phyloP scores from a whole-genome alignment of 1,140 invertebrate species.

The Spodoptera litura region DNA sequence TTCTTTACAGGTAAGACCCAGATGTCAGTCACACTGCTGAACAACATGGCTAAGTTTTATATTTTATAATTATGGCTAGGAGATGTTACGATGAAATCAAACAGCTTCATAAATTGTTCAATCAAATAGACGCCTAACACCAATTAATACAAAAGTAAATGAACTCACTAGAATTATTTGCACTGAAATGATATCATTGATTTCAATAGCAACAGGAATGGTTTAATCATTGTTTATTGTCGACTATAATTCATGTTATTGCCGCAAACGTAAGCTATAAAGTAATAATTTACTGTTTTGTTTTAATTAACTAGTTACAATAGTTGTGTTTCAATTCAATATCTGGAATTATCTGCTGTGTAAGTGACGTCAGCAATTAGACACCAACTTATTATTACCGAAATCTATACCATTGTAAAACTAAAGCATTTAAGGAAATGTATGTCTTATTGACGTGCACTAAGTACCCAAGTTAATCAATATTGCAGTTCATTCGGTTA shows the following conservation, averaged over 20 bases:
- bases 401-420: no score
- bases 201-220: conserved; percentile 27
- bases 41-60: conserved; percentile 2
- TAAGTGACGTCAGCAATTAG: conserved; percentile 3
- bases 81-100: not conserved
- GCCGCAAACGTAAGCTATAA: conserved; percentile 33
- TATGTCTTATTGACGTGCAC: no score
- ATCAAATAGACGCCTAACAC: not conserved
- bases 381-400: not conserved
- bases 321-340: conserved; percentile 40
- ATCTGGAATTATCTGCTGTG: conserved; percentile 16
- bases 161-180: conserved; percentile 38
- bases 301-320: conserved; percentile 44
- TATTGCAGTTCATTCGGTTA: not conserved
- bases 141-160: conserved; percentile 41
- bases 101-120: conserved; percentile 29
- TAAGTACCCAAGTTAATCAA: not conserved
- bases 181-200: conserved; percentile 35
- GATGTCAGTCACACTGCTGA: not conserved
- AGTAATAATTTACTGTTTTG: conserved; percentile 41
- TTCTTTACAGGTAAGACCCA: conserved; percentile 20
- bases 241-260: conserved; percentile 37
- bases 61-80: no score
- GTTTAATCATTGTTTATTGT: conserved; percentile 45
- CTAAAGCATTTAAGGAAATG: no score